Base-by-base conservation (phyloP, 2,888 invertebrate genomes). In the Acleris laterana region DNA sequence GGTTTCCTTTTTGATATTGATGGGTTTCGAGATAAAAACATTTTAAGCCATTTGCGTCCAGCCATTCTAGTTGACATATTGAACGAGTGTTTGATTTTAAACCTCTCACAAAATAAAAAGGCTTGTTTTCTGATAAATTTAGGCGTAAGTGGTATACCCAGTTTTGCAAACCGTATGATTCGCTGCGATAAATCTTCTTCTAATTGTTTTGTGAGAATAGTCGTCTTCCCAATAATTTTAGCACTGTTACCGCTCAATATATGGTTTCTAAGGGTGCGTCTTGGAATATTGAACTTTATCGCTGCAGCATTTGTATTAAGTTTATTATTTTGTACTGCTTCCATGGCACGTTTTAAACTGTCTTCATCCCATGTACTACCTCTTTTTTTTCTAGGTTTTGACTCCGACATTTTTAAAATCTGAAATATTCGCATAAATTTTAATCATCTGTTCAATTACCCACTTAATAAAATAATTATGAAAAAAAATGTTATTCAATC, bases 261-360 rank as follows among this genome's bases (percentile, higher is more conserved):
- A 71, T 74, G 73, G 64, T 74, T 71, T 72, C 73, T 74, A 63
- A 76, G 69, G 42, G 74, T 74, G 60, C 73, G 71, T 74, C 74
- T 71, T 67, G 72, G 75, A 70, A 76, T 72, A 68, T 71, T 67
- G 63, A 60, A 71, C n/a, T 66, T 69, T 63, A 71, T 52, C 57
- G 72, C 68, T 66, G 74, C 71, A 72, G 71, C 70, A 68, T 66
- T 65, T 62, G 68, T 69, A 72, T 62, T 74, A 55, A 74, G 71
- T 70, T 72, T 44, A 62, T 71, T 72, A 38, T 63, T 75, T 75
- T 73, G 74, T 68, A 74, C 73, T 65, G 72, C 71, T 68, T 71
- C 70, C 63, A 73, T 73, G 62, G 71, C 71, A 65, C 65, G 68
- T 72, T 68, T 72, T 69, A 72, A 71, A 70, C 69, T 70, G 38